These are phyloP conservation scores for Ectropis grisescens DNA, from an alignment of 1,140 invertebrate genomes.

Conservation along the genomic window DNA sequence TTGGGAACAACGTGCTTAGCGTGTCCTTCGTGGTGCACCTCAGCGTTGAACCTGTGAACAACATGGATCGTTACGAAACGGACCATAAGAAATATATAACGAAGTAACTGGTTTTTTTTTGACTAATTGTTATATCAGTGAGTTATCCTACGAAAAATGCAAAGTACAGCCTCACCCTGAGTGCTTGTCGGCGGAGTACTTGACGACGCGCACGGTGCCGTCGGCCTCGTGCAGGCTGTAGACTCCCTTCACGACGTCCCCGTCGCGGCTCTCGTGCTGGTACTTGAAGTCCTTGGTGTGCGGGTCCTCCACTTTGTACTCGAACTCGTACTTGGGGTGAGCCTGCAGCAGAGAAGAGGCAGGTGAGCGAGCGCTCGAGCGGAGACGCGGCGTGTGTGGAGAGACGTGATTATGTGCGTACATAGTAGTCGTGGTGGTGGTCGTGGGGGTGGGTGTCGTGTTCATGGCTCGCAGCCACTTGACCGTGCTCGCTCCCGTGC, in stretches of 20 bases:
- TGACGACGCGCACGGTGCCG: constrained; percentile 44
- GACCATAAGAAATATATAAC: too few relatives aligned
- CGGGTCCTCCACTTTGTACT: constrained; percentile 42
- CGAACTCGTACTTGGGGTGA: constrained; percentile 47
- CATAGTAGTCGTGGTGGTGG: constrained; percentile 3
- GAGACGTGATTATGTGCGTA: too few relatives aligned
- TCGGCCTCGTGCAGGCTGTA: constrained; percentile 34
- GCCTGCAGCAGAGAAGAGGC: constrained; percentile 15
- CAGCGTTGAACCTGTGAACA: constrained; percentile 26
- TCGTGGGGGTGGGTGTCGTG: neutral
- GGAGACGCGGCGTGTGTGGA: too few relatives aligned
- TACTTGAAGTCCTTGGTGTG: constrained; percentile 29
- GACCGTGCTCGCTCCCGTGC: neutral
- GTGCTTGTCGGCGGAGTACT: constrained; percentile 71
- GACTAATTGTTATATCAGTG: too few relatives aligned
- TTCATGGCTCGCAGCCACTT: neutral
- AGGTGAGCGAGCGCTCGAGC: too few relatives aligned
- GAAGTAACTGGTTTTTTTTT: too few relatives aligned
- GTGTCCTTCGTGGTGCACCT: constrained; percentile 21
- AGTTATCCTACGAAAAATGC: too few relatives aligned
- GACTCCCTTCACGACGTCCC: constrained; percentile 28
- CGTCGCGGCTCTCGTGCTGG: constrained; percentile 31
- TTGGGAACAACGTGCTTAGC: constrained; percentile 22
- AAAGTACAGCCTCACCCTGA: constrained; percentile 53
- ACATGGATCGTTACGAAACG: too few relatives aligned